phyloP scores from a whole-genome alignment of 2,888 invertebrate genomes.

The Eurytoma californica region DNA sequence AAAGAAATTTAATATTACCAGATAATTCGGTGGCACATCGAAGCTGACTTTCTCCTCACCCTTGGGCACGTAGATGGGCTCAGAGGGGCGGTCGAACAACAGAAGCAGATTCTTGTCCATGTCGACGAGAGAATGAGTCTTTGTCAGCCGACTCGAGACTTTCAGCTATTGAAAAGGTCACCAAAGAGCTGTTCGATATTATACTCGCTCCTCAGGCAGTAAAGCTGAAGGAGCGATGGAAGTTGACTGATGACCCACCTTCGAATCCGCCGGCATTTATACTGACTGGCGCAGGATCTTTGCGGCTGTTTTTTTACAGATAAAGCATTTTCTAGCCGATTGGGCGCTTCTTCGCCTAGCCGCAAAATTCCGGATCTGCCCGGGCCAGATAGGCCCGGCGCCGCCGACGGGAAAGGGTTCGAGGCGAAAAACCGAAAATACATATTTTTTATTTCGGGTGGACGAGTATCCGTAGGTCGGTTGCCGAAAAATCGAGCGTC shows the following conservation, averaged over 20 bases:
- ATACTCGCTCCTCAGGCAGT: background rate
- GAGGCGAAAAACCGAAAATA: background rate
- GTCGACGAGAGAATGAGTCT: background rate
- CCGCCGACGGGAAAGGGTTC: background rate
- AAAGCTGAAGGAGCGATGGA: background rate
- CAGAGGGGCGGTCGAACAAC: constrained; percentile 85
- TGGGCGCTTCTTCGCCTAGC: background rate
- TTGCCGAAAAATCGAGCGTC: background rate
- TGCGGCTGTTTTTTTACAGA: background rate
- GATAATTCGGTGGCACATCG: constrained; percentile 80
- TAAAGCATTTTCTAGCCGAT: background rate
- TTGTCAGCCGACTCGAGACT: background rate
- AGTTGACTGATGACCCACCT: background rate
- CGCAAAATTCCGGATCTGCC: constrained; percentile 1
- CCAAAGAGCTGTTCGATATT: background rate
- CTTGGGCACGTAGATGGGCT: constrained; percentile 87
- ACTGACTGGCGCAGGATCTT: background rate
- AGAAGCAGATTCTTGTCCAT: constrained; percentile 64
- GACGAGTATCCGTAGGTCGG: background rate
- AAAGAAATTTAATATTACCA: constrained; percentile 75
- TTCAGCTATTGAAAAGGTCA: background rate
- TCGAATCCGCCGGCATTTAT: background rate
- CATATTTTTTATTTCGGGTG: background rate
- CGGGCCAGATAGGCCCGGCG: background rate
- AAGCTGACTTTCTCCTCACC: constrained; percentile 80